These are phyloP conservation scores for Pyralis farinalis DNA, from an alignment of 2,888 invertebrate species.

Conservation along the genomic window DNA sequence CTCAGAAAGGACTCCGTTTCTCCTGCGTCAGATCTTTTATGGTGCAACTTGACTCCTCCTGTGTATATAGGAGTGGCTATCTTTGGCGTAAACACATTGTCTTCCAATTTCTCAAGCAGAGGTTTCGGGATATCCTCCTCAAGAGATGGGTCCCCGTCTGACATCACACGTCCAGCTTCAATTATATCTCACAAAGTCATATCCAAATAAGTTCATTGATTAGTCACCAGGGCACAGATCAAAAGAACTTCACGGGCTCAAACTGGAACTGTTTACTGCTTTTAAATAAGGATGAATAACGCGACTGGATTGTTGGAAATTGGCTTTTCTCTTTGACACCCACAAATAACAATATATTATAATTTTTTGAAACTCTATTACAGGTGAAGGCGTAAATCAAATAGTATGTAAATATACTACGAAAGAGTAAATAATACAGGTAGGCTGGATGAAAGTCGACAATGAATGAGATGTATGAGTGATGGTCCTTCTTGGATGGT, in stretches of 20 bases:
- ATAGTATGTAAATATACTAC: too few species aligned
- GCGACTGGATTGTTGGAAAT: too few species aligned
- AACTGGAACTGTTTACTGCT: too few species aligned
- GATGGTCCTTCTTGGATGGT: too few species aligned
- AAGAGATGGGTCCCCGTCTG: constrained; percentile 76
- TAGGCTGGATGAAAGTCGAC: too few species aligned
- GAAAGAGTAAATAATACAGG: too few species aligned
- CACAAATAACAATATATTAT: background rate
- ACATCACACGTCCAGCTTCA: constrained; percentile 53
- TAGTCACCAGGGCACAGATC: background rate
- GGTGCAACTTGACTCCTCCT: constrained; percentile 61
- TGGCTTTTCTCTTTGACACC: too few species aligned
- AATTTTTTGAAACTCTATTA: background rate
- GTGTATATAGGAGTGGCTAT: constrained; percentile 66
- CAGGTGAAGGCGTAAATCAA: too few species aligned
- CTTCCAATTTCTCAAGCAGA: constrained; percentile 55
- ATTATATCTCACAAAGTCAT: constrained; percentile 25
- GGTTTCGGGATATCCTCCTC: constrained; percentile 73
- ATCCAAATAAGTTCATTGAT: constrained; percentile 10
- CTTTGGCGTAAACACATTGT: constrained; percentile 73
- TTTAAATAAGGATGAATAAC: too few species aligned
- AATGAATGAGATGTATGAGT: too few species aligned
- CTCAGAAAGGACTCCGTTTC: constrained; percentile 65
- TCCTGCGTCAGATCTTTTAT: constrained; percentile 55
- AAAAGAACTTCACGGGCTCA: too few species aligned